Conservation (phyloP, 2,797 vertebrate genomes). For the Brachyalestes nurse region DNA sequence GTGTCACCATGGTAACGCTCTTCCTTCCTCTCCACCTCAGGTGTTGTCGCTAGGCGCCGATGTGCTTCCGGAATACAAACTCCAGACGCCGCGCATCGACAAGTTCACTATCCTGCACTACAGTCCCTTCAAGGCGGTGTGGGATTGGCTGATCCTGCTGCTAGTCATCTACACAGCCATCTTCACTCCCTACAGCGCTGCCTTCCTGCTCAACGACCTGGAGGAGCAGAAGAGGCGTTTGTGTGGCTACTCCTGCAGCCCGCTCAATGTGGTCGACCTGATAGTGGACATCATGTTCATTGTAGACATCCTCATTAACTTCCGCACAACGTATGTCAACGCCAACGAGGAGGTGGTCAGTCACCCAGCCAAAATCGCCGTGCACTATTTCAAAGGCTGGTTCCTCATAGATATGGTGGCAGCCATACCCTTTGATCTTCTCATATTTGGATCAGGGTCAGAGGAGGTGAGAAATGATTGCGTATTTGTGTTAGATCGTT, state of each 20-base stretch:
- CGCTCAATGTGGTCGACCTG: constrained; percentile 96
- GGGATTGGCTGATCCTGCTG: constrained; percentile 98
- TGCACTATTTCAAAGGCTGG: constrained; percentile 99
- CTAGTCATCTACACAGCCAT: constrained; percentile 98
- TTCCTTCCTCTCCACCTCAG: constrained; percentile 69
- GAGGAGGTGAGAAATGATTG: constrained; percentile 87
- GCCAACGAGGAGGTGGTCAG: constrained; percentile 97
- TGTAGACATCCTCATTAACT: constrained; percentile 99
- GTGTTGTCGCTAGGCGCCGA: constrained; percentile 96
- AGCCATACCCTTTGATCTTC: constrained; percentile 97
- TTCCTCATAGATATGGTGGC: constrained; percentile 99
- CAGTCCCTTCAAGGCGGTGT: constrained; percentile 98
- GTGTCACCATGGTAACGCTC: constrained; percentile 8
- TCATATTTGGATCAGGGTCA: constrained; percentile 98
- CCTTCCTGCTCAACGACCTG: constrained; percentile 95
- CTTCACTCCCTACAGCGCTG: constrained; percentile 96
- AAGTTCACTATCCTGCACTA: constrained; percentile 98
- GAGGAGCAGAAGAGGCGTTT: constrained; percentile 91
- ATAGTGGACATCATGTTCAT: constrained; percentile 99
- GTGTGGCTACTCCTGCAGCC: constrained; percentile 97
- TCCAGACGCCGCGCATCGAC: constrained; percentile 94
- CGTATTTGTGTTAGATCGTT: constrained; percentile 2
- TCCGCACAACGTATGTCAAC: constrained; percentile 98
- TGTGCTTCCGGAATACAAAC: constrained; percentile 96
- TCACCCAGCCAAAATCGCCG: constrained; percentile 95